Evolutionary conservation across 2,888 invertebrate genomes (phyloP), one percentile per base, ranked within the genome.

Genomic region (Callosobruchus maculatus): DNA sequence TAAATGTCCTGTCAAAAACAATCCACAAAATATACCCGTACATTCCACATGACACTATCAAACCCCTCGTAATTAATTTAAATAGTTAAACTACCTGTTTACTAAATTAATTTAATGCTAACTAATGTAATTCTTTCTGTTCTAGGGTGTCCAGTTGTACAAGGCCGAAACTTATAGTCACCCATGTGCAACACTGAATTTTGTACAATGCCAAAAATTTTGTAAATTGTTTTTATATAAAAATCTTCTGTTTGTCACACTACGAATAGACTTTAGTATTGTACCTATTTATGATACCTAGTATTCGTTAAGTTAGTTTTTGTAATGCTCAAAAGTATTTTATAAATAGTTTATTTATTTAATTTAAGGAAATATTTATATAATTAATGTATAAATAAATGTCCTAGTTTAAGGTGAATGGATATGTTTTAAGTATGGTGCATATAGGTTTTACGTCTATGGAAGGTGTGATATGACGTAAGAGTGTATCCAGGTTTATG

Each of bases 191-290:
- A 71, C 74, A 49, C 73, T 74, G 71, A 74, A 77, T 77, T 76
- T 78, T 83, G 81, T 82, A 82, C 80, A 83, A 84, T 84, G 83
- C 84, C 84, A 84, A 84, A 84, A 81, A 84, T 81, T 82, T 78
- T 82, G 84, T 84, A 84, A 83, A 83, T 83, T 84, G 80, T 81
- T 82, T 82, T 71, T 76, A 74, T 76, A 75, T 71, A 75, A 71
- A 66, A 67, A 71, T 22, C 71, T 22, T 21, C 68, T 2, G 22
- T 71, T 68, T 74, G 76, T 77, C 75, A 76, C 74, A 71, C 77
- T 76, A 74, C 72, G 70, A 67, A 72, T 76, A 74, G 76, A 76
- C 74, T 74, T 72, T 75, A 77, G 73, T 75, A 72, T 72, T 74
- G 73, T 74, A 76, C 73, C 72, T 68, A 21, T 66, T 20, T 49